Conservation (phyloP, 1,140 invertebrate genomes). For the Anthonomus grandis region DNA sequence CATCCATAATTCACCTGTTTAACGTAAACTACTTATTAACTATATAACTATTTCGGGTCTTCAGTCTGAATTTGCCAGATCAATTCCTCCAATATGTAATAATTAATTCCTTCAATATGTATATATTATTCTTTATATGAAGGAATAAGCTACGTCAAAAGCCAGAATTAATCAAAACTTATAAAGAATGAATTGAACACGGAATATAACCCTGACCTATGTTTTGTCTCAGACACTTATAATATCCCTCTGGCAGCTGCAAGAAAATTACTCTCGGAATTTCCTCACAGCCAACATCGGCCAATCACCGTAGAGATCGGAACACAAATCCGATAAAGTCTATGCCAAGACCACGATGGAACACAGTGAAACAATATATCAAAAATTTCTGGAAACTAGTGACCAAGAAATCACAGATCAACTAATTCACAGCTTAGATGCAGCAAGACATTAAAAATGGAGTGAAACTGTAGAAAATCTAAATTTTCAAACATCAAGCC, state of each 20-base stretch:
- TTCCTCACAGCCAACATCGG: constrained; percentile 27
- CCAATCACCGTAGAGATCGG: constrained; percentile 18
- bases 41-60: too few species aligned
- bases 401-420: constrained; percentile 25
- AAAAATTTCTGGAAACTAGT: constrained; percentile 20
- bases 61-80: too few species aligned
- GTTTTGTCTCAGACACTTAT: constrained; percentile 14
- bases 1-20: too few species aligned
- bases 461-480: constrained; percentile 22
- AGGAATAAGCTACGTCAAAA: too few species aligned
- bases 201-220: constrained; percentile 23
- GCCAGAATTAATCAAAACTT: too few species aligned
- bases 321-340: constrained; percentile 9
- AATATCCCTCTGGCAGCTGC: constrained; percentile 4
- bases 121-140: too few species aligned
- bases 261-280: constrained; percentile 11
- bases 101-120: too few species aligned
- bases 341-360: constrained; percentile 19
- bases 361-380: constrained; percentile 22
- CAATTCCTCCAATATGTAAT: too few species aligned
- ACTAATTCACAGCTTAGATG: constrained; percentile 21
- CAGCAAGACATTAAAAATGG: constrained; percentile 20
- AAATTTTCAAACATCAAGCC: constrained; percentile 23
- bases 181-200: too few species aligned
- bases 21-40: too few species aligned